Evolutionary conservation across 2,797 vertebrate genomes (phyloP).

Genomic region (Borostomias antarcticus): DNA sequence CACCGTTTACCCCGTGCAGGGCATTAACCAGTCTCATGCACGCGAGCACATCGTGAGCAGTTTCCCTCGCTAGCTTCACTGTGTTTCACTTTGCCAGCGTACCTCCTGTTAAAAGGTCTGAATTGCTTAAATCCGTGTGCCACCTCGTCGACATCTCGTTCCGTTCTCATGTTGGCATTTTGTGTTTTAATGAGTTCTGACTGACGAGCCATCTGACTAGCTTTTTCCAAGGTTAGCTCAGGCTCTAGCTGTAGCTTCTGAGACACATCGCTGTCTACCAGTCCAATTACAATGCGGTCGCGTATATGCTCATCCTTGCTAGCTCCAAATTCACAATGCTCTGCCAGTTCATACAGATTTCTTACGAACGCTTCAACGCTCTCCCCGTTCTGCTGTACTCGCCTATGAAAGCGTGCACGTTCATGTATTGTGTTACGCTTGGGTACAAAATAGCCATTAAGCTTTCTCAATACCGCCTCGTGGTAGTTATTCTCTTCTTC

Average conservation of each 20-base stretch:
- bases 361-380: too few species aligned
- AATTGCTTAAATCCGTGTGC: neutral
- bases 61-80: too few species aligned
- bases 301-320: constrained; percentile 26
- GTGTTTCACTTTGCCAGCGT: too few species aligned
- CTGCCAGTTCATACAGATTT: too few species aligned
- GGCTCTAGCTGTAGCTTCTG: constrained; percentile 22
- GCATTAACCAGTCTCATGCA: too few species aligned
- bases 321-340: constrained; percentile 20
- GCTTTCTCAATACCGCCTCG: neutral
- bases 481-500: neutral
- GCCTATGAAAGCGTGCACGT: constrained; percentile 14
- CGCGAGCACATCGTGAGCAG: too few species aligned
- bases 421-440: constrained; percentile 23
- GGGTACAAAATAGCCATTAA: constrained; percentile 21
- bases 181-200: constrained; percentile 10
- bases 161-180: neutral
- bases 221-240: constrained; percentile 8
- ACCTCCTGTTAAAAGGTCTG: too few species aligned
- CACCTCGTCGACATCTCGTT: neutral
- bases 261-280: neutral
- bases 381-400: constrained; percentile 11
- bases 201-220: neutral
- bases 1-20: constrained; percentile 18
- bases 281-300: constrained; percentile 13